Percentiles rank a stretch among this genome's conserved stretches.
phyloP scores from a whole-genome alignment of 37 sponge, comb jelly and placozoan species.

The Ephydatia muelleri region DNA sequence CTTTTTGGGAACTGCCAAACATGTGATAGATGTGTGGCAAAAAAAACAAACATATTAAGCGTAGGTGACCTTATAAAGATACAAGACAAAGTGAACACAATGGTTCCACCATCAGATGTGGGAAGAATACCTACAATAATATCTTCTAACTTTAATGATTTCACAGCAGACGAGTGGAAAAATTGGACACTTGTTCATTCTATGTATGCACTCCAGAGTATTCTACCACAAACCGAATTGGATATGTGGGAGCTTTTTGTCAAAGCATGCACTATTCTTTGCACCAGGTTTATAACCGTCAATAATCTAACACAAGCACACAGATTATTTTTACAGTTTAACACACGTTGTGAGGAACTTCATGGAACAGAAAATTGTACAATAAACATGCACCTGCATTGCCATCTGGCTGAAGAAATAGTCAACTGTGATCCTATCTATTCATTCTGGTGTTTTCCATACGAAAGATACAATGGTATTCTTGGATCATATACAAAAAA shows the following conservation, averaged over 20 bases:
- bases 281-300: conserved; percentile 12
- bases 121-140: conserved; percentile 59
- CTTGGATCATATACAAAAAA: conserved; percentile 53
- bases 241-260: conserved; percentile 67
- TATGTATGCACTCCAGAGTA: conserved; percentile 38
- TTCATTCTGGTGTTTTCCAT: conserved; percentile 65
- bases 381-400: conserved; percentile 58
- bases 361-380: conserved; percentile 53
- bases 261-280: conserved; percentile 40
- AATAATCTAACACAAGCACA: conserved; percentile 45
- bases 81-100: background rate
- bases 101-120: conserved; percentile 37
- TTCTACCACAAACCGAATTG: conserved; percentile 38
- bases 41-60: background rate
- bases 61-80: conserved; percentile 26
- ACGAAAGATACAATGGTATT: conserved; percentile 63
- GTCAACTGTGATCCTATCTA: conserved; percentile 67
- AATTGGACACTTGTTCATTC: conserved; percentile 66
- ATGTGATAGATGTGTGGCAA: conserved; percentile 26
- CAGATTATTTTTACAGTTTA: conserved; percentile 10
- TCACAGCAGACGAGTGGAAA: conserved; percentile 70
- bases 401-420: conserved; percentile 48
- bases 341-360: conserved; percentile 27
- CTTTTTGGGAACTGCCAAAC: conserved; percentile 42
- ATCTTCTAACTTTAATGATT: conserved; percentile 45